These are phyloP conservation scores for Parasteatoda lunata DNA, from an alignment of 2,888 invertebrate species.

Conservation along the genomic window DNA sequence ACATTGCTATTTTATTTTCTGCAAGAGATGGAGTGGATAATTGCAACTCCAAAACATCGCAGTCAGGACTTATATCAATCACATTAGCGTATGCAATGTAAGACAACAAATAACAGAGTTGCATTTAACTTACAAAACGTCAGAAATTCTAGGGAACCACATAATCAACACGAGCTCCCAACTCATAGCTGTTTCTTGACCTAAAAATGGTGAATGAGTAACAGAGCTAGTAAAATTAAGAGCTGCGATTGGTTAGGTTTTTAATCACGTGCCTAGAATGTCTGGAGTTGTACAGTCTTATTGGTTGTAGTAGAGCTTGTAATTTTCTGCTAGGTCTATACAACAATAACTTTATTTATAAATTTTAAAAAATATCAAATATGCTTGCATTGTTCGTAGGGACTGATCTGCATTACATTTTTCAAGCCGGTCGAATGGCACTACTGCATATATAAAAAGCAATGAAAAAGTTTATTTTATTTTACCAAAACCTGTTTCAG, in stretches of 20 bases:
- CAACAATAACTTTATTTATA: constrained; percentile 51
- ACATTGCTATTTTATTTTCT: constrained; percentile 37
- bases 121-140: constrained; percentile 44
- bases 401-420: neutral
- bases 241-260: constrained; percentile 39
- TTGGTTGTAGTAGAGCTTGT: constrained; percentile 65
- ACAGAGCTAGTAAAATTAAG: constrained; percentile 58
- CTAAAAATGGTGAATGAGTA: constrained; percentile 69
- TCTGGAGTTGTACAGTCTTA: constrained; percentile 65
- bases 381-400: constrained; percentile 26
- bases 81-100: constrained; percentile 10
- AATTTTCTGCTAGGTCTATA: constrained; percentile 61
- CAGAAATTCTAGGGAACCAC: constrained; percentile 37
- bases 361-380: constrained; percentile 10
- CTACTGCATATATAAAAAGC: constrained; percentile 1
- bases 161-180: constrained; percentile 57
- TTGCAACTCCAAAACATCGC: neutral
- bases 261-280: constrained; percentile 61
- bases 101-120: constrained; percentile 8
- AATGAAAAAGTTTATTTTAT: constrained; percentile 11
- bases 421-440: neutral
- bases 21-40: constrained; percentile 1
- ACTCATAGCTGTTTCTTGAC: constrained; percentile 65
- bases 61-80: neutral
- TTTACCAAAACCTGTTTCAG: constrained; percentile 38